Evolutionary conservation across 1,140 invertebrate genomes (phyloP).

Genomic region (Lepidurus apus): DNA sequence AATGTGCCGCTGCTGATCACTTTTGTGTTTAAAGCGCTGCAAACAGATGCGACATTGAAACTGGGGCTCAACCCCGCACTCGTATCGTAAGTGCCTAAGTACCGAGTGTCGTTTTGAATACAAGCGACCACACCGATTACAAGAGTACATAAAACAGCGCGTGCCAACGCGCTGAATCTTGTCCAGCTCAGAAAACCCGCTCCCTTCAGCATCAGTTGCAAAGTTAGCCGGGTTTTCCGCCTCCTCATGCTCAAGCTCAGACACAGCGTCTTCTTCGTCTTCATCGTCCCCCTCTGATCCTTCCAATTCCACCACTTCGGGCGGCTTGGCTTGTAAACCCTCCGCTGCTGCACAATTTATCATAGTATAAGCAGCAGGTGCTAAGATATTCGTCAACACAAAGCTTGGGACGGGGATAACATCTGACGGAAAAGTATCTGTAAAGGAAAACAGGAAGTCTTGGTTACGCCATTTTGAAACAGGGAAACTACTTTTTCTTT

Average conservation of each 20-base stretch:
- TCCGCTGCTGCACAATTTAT: not conserved
- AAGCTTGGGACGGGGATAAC: conserved; percentile 18
- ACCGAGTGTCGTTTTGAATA: conserved; percentile 62
- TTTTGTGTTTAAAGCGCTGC: conserved; percentile 51
- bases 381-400: conserved; percentile 9
- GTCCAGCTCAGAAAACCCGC: not conserved
- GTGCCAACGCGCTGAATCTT: not conserved
- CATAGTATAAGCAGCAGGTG: not conserved
- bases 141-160: conserved; percentile 40
- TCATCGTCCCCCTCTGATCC: conserved; percentile 8
- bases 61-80: conserved; percentile 73
- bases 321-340: not conserved
- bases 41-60: conserved; percentile 75
- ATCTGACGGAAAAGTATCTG: conserved; percentile 4
- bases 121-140: conserved; percentile 55
- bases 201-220: not conserved
- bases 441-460: conserved; percentile 15
- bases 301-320: not conserved
- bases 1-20: conserved; percentile 52
- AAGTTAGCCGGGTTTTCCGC: not conserved
- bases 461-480: not conserved
- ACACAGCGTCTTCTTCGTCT: not conserved
- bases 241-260: not conserved
- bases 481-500: not conserved
- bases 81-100: conserved; percentile 69